A percentile compares a stretch with the other conserved stretches of the same genome.
These are phyloP conservation scores for Yponomeuta cagnagella DNA, from an alignment of 2,888 invertebrate genomes.

Conservation along the genomic window DNA sequence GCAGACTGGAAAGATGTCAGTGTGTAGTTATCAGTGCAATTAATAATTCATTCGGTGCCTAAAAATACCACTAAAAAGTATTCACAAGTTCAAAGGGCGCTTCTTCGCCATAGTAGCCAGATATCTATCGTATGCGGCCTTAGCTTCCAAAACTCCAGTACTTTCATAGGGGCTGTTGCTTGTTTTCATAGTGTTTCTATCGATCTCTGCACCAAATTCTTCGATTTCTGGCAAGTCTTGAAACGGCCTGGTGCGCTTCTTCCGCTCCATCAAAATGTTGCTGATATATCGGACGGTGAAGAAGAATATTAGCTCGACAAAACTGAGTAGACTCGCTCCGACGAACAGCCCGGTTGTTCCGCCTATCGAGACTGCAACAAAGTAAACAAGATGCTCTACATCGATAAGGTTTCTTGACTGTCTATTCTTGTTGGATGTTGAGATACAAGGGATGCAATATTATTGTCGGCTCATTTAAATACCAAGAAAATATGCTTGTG, in stretches of 20 bases:
- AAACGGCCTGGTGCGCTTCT: background rate
- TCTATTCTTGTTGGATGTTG: background rate
- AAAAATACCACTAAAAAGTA: background rate
- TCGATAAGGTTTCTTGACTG: background rate
- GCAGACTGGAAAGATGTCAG: no score
- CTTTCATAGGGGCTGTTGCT: background rate
- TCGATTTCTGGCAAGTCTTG: background rate
- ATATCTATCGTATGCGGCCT: background rate
- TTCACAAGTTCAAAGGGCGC: background rate
- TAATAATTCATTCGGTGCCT: no score
- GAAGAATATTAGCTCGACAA: conserved; percentile 79
- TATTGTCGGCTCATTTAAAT: no score
- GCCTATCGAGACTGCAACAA: conserved; percentile 77
- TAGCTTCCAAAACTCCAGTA: background rate
- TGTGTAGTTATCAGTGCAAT: no score
- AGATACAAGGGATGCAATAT: background rate
- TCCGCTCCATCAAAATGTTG: conserved; percentile 41
- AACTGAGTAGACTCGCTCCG: conserved; percentile 80
- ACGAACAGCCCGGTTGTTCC: conserved; percentile 80
- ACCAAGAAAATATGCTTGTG: no score
- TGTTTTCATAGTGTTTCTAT: background rate
- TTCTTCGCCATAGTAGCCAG: conserved; percentile 1
- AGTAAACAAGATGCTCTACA: conserved; percentile 3
- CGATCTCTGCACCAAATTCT: background rate
- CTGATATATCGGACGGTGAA: conserved; percentile 71